Evolutionary conservation across 64 coral and sea anemone genomes (phyloP).

Genomic region (Stichodactyla mertensii): DNA sequence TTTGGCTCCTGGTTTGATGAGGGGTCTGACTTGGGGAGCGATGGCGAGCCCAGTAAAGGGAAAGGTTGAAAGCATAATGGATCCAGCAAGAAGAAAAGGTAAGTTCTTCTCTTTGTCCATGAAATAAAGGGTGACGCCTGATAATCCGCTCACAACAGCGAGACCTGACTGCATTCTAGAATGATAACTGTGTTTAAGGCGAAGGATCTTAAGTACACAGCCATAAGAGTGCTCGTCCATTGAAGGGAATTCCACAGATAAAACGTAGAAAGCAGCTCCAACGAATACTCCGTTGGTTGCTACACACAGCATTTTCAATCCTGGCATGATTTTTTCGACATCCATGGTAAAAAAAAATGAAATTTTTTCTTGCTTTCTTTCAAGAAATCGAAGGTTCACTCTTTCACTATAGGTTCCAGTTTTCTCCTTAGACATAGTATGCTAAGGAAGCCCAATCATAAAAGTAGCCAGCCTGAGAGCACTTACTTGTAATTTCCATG

Average conservation of each 20-base stretch:
- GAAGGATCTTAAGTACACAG: slow-evolving; percentile 26
- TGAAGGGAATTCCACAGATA: slow-evolving; percentile 16
- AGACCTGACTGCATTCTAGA: neutral
- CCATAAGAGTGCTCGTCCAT: slow-evolving; percentile 19
- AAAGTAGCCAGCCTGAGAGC: neutral
- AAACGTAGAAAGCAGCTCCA: slow-evolving; percentile 14
- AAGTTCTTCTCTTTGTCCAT: slow-evolving; percentile 22
- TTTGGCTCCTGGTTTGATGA: neutral
- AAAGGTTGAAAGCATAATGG: neutral
- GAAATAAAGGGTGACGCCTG: slow-evolving; percentile 22
- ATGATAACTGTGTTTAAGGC: neutral
- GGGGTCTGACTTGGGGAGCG: neutral
- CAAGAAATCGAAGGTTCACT: neutral
- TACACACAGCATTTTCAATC: neutral
- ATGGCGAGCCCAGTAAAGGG: slow-evolving; percentile 4
- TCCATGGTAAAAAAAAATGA: neutral
- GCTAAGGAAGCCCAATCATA: neutral
- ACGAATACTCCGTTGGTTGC: slow-evolving; percentile 9
- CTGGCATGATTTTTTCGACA: slow-evolving; percentile 17
- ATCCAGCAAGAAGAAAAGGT: slow-evolving; percentile 10
- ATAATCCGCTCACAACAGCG: neutral
- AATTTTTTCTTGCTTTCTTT: neutral
- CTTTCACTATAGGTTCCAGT: neutral
- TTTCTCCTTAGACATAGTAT: neutral
- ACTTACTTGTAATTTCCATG: too few relatives aligned